Base-by-base conservation (phyloP, 2,888 invertebrate genomes). In the Chrysodeixis includens region DNA sequence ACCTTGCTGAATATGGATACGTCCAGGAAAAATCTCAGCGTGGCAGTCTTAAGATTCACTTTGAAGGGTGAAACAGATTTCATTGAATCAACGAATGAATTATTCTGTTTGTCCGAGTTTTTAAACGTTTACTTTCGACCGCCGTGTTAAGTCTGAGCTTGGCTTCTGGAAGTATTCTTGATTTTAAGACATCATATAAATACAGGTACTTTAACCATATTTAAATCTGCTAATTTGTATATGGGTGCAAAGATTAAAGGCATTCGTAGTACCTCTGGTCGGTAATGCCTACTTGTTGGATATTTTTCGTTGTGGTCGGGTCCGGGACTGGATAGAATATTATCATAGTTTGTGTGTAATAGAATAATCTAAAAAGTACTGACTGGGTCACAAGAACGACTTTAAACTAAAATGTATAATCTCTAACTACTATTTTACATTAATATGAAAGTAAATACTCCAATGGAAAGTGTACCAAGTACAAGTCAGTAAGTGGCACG, bases 81-180 rank as follows among this genome's bases (percentile, higher is more conserved):
- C 86, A 88, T 87, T 86, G 87, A 87, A 88, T 85, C 87, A 85
- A 85, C 88, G 89, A 88, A 90, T 91, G 91, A 93, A 92, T 92
- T 92, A 93, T 93, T 92, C 91, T 89, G 92, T 92, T 92, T 93
- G 93, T 92, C 87, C 86, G 88, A 90, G 83, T 89, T 88, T 87
- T 88, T 88, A 87, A 88, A 85, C 84, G 87, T 89, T 88, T 83
- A 79, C 86, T 72, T 78, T 79, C 77, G 76, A 71, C 73, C 69
- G 76, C 75, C 78, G 65, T 88, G 87, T 86, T 87, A 89, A 83
- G 68, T 77, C 71, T 78, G 76, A 63, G 72, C 61, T 56, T 55
- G 55, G 26, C 53, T 44, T 55, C 61, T 10, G 56, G 22, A 56
- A 53, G 52, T 53, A 53, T 56, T 56, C 49, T 35, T 59, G 12